Conservation (phyloP, 1,140 invertebrate genomes). For the Drosophila pachea region DNA sequence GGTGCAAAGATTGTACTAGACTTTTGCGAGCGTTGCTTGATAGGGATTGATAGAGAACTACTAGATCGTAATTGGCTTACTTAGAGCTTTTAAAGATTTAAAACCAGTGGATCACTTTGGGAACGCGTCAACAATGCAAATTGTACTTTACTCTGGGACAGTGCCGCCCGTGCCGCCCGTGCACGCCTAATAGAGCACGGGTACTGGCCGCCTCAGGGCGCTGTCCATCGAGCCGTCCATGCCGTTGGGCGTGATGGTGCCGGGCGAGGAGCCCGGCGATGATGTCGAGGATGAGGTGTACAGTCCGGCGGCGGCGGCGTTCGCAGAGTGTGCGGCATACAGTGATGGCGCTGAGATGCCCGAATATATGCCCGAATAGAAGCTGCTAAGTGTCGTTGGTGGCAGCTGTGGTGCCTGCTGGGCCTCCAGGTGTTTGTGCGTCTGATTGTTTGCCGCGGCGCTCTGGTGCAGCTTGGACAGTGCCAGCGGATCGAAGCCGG, state of each 20-base stretch:
- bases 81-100: conserved; percentile 78
- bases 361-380: conserved; percentile 83
- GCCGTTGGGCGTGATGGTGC: conserved; percentile 69
- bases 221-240: conserved; percentile 78
- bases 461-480: conserved; percentile 80
- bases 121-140: conserved; percentile 70
- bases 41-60: conserved; percentile 22
- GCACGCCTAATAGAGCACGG: conserved; percentile 80
- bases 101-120: conserved; percentile 78
- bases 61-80: conserved; percentile 57
- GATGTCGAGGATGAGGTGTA: conserved; percentile 78
- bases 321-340: conserved; percentile 79
- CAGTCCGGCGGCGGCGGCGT: conserved; percentile 71
- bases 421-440: conserved; percentile 69
- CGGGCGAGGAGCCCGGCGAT: conserved; percentile 80
- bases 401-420: conserved; percentile 78
- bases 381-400: conserved; percentile 81
- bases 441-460: conserved; percentile 69
- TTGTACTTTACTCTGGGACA: conserved; percentile 74
- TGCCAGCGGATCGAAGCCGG: conserved; percentile 83
- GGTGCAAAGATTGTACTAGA: conserved; percentile 68
- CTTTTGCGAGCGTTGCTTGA: conserved; percentile 53
- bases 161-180: not conserved
- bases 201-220: conserved; percentile 81
- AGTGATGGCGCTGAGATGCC: conserved; percentile 79